Evolutionary conservation across 2,888 invertebrate species (phyloP).

Genomic region (Morpho helenor): DNA sequence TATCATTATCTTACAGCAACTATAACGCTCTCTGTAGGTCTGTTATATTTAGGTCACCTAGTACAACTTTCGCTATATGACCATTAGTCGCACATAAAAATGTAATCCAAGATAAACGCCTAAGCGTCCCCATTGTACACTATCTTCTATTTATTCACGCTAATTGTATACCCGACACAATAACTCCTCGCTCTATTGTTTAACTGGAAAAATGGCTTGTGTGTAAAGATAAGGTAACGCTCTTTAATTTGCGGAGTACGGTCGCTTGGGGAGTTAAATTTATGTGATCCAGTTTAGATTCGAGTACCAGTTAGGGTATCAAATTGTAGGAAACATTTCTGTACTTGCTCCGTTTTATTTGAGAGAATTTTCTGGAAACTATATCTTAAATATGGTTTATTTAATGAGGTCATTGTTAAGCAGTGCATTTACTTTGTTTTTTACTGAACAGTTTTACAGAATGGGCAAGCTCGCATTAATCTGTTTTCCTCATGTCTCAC

Average conservation of each 20-base stretch:
- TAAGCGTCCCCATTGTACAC: neutral
- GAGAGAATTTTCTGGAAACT: no score
- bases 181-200: conserved; percentile 6
- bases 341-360: no score
- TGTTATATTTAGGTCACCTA: neutral
- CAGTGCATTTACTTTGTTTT: no score
- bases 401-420: no score
- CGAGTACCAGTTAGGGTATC: no score
- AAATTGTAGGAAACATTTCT: no score
- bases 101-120: neutral
- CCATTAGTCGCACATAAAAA: neutral
- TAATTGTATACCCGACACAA: conserved; percentile 6
- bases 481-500: no score
- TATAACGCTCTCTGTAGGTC: no score
- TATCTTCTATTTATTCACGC: neutral
- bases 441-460: no score
- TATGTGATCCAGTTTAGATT: conserved; percentile 23
- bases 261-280: conserved; percentile 11
- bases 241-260: conserved; percentile 20
- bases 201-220: conserved; percentile 14
- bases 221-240: conserved; percentile 19
- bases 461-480: no score
- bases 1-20: no score
- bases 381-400: no score
- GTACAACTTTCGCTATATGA: neutral